These are phyloP conservation scores for Eugnorisma glareosa DNA, from an alignment of 2,888 invertebrate genomes.

Conservation along the genomic window DNA sequence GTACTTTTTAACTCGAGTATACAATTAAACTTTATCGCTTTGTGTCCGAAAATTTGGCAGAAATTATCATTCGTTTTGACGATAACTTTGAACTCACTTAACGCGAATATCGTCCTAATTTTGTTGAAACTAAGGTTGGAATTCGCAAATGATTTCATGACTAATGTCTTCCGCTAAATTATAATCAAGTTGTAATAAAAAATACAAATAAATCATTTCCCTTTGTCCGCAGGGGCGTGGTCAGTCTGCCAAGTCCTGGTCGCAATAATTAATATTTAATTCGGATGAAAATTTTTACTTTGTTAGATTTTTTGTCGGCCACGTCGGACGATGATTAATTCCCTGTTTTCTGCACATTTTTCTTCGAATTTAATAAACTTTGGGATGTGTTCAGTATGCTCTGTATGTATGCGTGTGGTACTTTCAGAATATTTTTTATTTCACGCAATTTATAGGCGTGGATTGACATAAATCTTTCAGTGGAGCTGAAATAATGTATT, in stretches of 20 bases:
- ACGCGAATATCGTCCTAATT: conserved; percentile 39
- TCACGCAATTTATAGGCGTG: conserved; percentile 52
- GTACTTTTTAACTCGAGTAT: conserved; percentile 69
- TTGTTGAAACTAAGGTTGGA: conserved; percentile 33
- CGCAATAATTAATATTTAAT: conserved; percentile 74
- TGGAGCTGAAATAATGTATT: conserved; percentile 46
- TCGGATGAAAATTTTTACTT: conserved; percentile 72
- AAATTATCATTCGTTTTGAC: conserved; percentile 65
- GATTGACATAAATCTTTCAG: conserved; percentile 41
- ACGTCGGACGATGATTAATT: conserved; percentile 64
- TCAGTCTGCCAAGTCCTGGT: conserved; percentile 65
- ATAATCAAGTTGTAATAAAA: conserved; percentile 71
- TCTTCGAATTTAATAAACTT: conserved; percentile 56
- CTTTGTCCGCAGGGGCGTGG: conserved; percentile 67
- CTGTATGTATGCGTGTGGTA: conserved; percentile 34
- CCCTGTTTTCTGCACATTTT: conserved; percentile 56
- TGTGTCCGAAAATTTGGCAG: conserved; percentile 68
- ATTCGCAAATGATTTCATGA: conserved; percentile 39
- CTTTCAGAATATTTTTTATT: conserved; percentile 31
- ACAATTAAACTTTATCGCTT: conserved; percentile 71
- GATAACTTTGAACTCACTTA: conserved; percentile 42
- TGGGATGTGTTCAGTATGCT: conserved; percentile 23
- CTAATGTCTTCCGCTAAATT: conserved; percentile 69
- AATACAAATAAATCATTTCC: conserved; percentile 74
- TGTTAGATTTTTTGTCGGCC: conserved; percentile 62